Evolutionary conservation across 2,113 vertebrate species (phyloP), one percentile per base, ranked within the genome.

Genomic region (Tapirus terrestris): DNA sequence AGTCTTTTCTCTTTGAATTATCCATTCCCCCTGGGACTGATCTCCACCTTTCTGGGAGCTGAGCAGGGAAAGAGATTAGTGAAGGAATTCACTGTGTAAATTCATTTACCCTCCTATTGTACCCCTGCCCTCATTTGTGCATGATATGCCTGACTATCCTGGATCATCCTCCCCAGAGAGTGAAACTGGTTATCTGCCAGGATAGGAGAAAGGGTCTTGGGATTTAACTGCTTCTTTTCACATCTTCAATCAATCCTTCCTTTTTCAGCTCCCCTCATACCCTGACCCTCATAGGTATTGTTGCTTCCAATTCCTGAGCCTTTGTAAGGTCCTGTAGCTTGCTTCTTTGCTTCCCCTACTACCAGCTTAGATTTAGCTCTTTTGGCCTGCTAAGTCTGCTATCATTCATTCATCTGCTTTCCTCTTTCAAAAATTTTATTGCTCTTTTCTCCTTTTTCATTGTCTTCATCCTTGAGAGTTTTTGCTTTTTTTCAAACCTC

Each of bases 381-480:
- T 61, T 89, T 56, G 45, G 43, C 39, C 33, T 68, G 12, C 6
- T 63, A 12, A 83, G 45, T 94, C 76, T 85, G 11, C 91, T 73
- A 73, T 31, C 56, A 43, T 17, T 84, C 21, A 60, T 51, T 84
- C 45, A 39, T 84, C 39, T 90, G 31, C 48, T 92, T 81, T 88
- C 65, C 61, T 80, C 94, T 93, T 95, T 93, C 13, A 86, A 11
- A 67, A 36, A 45, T 63, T 56, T 81, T 91, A 36, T 68, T 91
- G 27, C 29, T 86, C 53, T 80, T 73, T 11, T 72, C 31, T 65
- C 27, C 43, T 93, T 76, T 93, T 97, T 76, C 8, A 68, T 67
- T 90, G 3, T 73, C 31, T 86, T 79, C 73, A 36, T 39, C 33
- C 6, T 61, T 81, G 33, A 85, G 33, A n/a, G 31, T 18, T 72